Percentiles rank a stretch among this genome's conserved stretches.
Evolutionary conservation across 2,888 invertebrate species (phyloP).

Genomic region (Apodemia hepburni): DNA sequence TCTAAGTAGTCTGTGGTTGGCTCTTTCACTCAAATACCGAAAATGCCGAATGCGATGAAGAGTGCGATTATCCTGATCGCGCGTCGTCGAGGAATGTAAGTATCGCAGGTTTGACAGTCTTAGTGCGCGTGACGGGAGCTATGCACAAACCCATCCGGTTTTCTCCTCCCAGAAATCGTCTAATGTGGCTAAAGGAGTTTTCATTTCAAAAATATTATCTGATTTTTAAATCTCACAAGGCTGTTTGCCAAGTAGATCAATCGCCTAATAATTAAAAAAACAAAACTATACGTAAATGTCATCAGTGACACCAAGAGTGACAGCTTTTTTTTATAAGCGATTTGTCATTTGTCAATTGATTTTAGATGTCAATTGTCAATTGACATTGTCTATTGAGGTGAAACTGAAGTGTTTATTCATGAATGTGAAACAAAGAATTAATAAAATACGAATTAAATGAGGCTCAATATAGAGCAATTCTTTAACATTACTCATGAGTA

Average conservation of each 20-base stretch:
- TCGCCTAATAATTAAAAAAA: background rate
- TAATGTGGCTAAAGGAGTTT: no score
- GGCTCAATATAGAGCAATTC: constrained; percentile 65
- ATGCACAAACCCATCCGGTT: no score
- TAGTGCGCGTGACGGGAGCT: no score
- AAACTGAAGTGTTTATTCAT: constrained; percentile 69
- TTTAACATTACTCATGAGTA: constrained; percentile 80
- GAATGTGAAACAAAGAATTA: constrained; percentile 75
- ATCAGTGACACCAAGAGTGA: constrained; percentile 20
- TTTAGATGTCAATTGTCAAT: constrained; percentile 30
- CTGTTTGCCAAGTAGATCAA: background rate
- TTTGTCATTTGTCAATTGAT: constrained; percentile 37
- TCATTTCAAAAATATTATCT: no score
- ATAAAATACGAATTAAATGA: constrained; percentile 72
- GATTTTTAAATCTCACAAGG: background rate
- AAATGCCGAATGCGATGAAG: no score
- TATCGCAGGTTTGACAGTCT: no score
- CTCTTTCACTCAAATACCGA: no score
- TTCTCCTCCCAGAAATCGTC: no score
- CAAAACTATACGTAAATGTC: background rate
- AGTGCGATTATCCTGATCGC: no score
- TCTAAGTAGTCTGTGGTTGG: no score
- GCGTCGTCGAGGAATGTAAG: no score
- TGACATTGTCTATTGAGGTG: constrained; percentile 40
- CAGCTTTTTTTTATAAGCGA: constrained; percentile 31